Evolutionary conservation across 2,113 vertebrate species (phyloP), one percentile per base, ranked within the genome.

Genomic region (Phainopepla nitens): DNA sequence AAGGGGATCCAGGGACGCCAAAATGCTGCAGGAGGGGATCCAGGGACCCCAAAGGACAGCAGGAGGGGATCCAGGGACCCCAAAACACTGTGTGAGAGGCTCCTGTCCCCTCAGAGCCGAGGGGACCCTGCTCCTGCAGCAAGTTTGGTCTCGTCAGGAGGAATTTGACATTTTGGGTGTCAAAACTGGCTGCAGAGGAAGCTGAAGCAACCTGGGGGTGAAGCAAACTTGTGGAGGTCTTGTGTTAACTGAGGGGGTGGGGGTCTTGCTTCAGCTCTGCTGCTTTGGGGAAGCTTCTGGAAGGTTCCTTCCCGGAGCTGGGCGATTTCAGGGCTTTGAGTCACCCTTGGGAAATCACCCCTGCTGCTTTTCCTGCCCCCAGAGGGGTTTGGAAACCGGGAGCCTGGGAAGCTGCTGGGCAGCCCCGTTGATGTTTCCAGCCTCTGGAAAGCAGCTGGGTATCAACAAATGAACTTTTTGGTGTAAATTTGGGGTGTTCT

Each of bases 321-420:
- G 56, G 17, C 0, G 16, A 60, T 93, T 96, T 79, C 91, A 83
- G 58, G 36, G 61, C 31, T 73, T 60, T 35, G 50, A 50, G 68
- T 65, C 64, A 36, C n/a, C 90, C 90, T 96, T 95, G 35, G 89
- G 94, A 90, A 90, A 89, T 77, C 82, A 35, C 29, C 73, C 31
- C 28, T 9, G 12, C 9, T 42, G 47, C 35, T 73, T 80, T 42
- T 19, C 15, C 61, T 15, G n/a, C 23, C 42, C 28, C 7, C 2
- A n/a, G 36, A 60, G 14, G 1, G 2, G 0, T 60, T 45, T 79
- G 62, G 58, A 51, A 45, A 73, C 47, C 57, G 1, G 29, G 41
- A 11, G 22, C 20, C 15, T 19, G 36, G 12, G 31, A 23, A 8
- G 49, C 5, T 36, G 28, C 78, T 51, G 23, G 2, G 42, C 14